A percentile compares a stretch with the other conserved stretches of the same genome.
These are phyloP conservation scores for Lonchura striata DNA, from an alignment of 2,113 vertebrate species.

Conservation along the genomic window DNA sequence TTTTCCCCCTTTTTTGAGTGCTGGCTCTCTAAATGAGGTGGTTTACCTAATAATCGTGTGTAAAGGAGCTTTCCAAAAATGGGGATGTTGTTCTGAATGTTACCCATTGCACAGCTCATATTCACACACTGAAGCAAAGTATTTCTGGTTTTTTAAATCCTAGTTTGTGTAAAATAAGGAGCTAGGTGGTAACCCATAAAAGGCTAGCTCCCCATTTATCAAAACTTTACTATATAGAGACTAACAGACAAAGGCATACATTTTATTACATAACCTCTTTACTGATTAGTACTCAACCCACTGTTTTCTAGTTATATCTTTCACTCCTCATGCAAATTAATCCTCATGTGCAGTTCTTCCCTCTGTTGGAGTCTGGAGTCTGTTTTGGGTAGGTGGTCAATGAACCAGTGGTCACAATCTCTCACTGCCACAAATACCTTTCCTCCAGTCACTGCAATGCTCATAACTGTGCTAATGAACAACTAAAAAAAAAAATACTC, in stretches of 20 bases:
- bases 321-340: neutral
- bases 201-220: neutral
- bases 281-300: neutral
- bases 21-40: neutral
- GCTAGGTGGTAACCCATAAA: neutral
- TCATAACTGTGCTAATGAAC: neutral
- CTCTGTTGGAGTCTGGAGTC: neutral
- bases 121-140: neutral
- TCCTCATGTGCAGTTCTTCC: neutral
- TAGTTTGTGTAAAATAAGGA: neutral
- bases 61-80: neutral
- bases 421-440: neutral
- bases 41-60: neutral
- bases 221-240: neutral
- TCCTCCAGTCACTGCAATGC: neutral
- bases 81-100: neutral
- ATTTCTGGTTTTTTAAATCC: neutral
- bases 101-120: accelerated
- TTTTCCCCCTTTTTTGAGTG: neutral
- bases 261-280: neutral
- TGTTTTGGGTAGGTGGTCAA: neutral
- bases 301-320: neutral
- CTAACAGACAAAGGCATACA: neutral
- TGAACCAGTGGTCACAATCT: neutral
- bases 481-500: neutral